Base-by-base conservation (phyloP, 2,888 invertebrate species). In the Drosophila ustulata region DNA sequence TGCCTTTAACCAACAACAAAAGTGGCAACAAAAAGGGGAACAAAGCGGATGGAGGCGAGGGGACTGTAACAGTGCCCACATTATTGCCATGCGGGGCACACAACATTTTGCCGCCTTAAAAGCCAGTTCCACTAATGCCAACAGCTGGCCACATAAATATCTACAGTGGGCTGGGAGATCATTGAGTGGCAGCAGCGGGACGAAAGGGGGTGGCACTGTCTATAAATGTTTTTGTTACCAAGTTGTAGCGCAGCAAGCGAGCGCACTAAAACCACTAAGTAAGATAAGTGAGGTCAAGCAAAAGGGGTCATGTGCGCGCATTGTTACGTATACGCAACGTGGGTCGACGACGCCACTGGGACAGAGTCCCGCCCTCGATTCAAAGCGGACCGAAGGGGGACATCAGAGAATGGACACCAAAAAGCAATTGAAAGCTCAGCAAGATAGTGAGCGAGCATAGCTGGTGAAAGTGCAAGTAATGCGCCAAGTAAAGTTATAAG, bases 231-330 rank as follows among this genome's bases (percentile, higher is more conserved):
- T 80, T 86, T 82, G 78, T 64, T 70, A 59, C 61, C 77, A 67
- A 71, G 68, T 73, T 79, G 63, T 58, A 65, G 66, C 72, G 66
- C 67, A 65, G 76, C 67, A 49, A 62, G 66, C 73, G 70, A 71
- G 69, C 72, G 80, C 75, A 82, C 73, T 83, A 88, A 85, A 84
- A 77, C 88, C 86, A 83, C 83, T 84, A 84, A 84, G 88, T 84
- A 88, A 88, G 86, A 89, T 88, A 89, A 88, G 87, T 89, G 89
- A 88, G 87, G 89, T 88, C 89, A 88, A 80, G 80, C 86, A 80
- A 89, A 89, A 85, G 86, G 86, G 89, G 88, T 82, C 86, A 85
- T 81, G 75, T 88, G 86, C 88, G 83, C 82, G 84, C 82, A 80
- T 80, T 85, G 78, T 68, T 74, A 77, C 71, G 64, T 71, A 73